Evolutionary conservation across 2,797 vertebrate genomes (phyloP).

Genomic region (Sebastes nivosus): DNA sequence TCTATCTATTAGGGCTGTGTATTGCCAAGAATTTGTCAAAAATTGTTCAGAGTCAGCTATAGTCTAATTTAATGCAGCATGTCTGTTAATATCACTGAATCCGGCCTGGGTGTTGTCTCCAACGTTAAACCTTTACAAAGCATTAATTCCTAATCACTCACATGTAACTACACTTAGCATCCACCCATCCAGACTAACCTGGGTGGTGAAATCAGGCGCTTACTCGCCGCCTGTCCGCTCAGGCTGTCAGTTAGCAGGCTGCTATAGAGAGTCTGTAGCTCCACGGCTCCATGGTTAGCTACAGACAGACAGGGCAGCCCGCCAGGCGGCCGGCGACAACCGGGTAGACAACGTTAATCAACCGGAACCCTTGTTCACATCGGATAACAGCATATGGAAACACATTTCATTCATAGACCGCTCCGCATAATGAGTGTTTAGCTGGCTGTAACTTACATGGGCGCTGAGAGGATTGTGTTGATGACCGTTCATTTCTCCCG

Average conservation of each 20-base stretch:
- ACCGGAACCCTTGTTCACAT: not conserved
- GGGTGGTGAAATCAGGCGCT: conserved; percentile 56
- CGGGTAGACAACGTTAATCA: conserved; percentile 12
- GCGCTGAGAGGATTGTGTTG: conserved; percentile 82
- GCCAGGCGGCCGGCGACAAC: conserved; percentile 42
- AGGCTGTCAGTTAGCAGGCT: conserved; percentile 69
- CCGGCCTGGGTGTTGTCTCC: conserved; percentile 51
- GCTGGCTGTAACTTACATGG: conserved; percentile 80
- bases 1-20: no score
- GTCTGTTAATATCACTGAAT: not conserved
- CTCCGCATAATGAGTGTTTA: conserved; percentile 35
- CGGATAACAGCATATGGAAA: not conserved
- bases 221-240: conserved; percentile 42
- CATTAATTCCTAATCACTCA: not conserved
- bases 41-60: not conserved
- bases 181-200: conserved; percentile 42
- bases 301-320: conserved; percentile 44
- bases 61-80: not conserved
- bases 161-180: conserved; percentile 19
- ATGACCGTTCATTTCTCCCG: conserved; percentile 85
- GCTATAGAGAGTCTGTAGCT: conserved; percentile 31
- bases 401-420: conserved; percentile 43
- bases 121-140: conserved; percentile 13
- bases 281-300: conserved; percentile 46
- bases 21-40: no score